Percentiles rank a stretch among this genome's conserved stretches.
These are phyloP conservation scores for Pseudomyrmex dendroicus DNA, from an alignment of 1,140 invertebrate genomes.

Conservation along the genomic window DNA sequence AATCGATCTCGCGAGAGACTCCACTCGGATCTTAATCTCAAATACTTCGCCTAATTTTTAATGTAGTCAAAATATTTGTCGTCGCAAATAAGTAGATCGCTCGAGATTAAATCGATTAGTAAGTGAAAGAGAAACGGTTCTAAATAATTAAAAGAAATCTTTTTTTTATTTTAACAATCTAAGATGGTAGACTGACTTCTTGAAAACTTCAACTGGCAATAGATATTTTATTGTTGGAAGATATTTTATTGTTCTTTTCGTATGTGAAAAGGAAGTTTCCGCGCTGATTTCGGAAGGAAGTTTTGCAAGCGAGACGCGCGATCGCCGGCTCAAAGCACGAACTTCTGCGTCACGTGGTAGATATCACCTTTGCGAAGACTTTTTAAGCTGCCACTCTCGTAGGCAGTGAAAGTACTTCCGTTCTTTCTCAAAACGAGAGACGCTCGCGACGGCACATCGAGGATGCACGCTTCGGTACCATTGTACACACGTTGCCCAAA, in stretches of 20 bases:
- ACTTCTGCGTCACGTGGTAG: conserved; percentile 33
- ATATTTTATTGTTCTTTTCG: not conserved
- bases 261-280: not conserved
- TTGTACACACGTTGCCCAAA: conserved; percentile 67
- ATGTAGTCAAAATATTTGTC: too few species aligned
- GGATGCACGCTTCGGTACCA: conserved; percentile 72
- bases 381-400: conserved; percentile 67
- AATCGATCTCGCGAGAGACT: not conserved
- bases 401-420: conserved; percentile 80
- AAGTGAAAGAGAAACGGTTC: too few species aligned
- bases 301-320: not conserved
- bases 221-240: too few species aligned
- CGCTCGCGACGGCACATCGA: conserved; percentile 59
- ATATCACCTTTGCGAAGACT: conserved; percentile 45
- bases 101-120: too few species aligned
- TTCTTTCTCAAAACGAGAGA: conserved; percentile 79
- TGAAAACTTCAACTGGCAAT: not conserved
- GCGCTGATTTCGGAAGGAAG: conserved; percentile 5
- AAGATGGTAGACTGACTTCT: too few species aligned
- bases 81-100: too few species aligned
- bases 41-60: not conserved
- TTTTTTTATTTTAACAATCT: too few species aligned
- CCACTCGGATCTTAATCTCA: conserved; percentile 5
- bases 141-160: too few species aligned
- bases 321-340: conserved; percentile 25